These are phyloP conservation scores for Desmophyllum pertusum DNA, from an alignment of 92 coral and sea anemone species.

Conservation along the genomic window DNA sequence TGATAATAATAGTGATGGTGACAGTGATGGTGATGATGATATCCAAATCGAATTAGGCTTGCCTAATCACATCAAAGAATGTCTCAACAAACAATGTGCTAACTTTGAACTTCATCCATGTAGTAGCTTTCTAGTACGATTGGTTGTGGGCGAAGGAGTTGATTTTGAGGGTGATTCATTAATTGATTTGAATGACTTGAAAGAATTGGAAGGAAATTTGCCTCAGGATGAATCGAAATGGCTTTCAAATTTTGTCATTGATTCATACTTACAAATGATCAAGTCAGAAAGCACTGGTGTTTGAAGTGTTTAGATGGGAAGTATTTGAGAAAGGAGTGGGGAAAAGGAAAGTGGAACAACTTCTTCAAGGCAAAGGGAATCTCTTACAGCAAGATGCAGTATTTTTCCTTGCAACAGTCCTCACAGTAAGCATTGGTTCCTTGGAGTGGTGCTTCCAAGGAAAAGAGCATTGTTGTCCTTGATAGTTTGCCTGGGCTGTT, in stretches of 20 bases:
- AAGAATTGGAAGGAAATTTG: conserved; percentile 34
- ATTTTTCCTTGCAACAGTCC: conserved; percentile 56
- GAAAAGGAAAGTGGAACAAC: conserved; percentile 13
- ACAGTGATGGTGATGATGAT: background rate
- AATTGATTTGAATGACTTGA: conserved; percentile 27
- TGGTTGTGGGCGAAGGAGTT: conserved; percentile 34
- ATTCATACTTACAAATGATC: conserved; percentile 21
- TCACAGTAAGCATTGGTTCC: conserved; percentile 49
- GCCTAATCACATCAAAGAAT: conserved; percentile 23
- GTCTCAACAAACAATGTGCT: conserved; percentile 24
- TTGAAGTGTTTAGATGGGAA: conserved; percentile 59
- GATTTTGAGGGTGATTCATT: conserved; percentile 55
- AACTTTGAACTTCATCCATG: conserved; percentile 34
- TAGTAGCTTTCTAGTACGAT: conserved; percentile 30
- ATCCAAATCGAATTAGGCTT: conserved; percentile 18
- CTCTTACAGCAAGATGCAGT: conserved; percentile 53
- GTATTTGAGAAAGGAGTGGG: conserved; percentile 51
- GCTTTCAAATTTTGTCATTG: conserved; percentile 33
- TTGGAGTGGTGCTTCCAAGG: conserved; percentile 65
- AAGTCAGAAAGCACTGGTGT: conserved; percentile 37
- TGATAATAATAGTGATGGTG: conserved; percentile 35
- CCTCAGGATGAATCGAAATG: conserved; percentile 18
- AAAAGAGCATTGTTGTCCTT: conserved; percentile 36
- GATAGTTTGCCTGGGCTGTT: conserved; percentile 61
- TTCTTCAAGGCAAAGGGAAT: conserved; percentile 26